Base-by-base conservation (phyloP, 2,797 vertebrate genomes). In the Pachyuromys duprasi region DNA sequence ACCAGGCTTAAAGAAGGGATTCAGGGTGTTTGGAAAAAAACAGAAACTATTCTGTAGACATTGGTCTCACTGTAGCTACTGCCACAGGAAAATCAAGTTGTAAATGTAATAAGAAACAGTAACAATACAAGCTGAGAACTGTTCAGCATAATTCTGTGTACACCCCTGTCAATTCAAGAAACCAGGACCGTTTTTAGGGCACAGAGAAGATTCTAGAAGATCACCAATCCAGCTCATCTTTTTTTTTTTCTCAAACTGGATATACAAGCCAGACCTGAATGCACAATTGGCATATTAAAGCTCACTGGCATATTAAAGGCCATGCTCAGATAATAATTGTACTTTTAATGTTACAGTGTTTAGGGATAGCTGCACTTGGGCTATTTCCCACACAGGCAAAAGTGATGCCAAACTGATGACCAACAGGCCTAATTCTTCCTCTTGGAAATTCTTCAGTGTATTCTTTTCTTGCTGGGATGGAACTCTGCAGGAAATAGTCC, bases 11-110 rank as follows among this genome's bases (percentile, higher is more conserved):
- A 79, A 65, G 12, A 76, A 84, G 63, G 36, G 84, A 76, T 93
- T 72, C 13, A 39, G 12, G 39, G 2, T 26, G 78, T 5, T 13
- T 33, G 18, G 22, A 63, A 95, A 74, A 74, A 89, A n/a, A 79
- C 87, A 36, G 36, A 96, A 81, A 72, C 67, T 33, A 5, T 53
- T 63, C 39, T 89, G 79, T 86, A n/a, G 22, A 74, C 24, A 36
- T 45, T 88, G 11, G 2, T 93, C 33, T 24, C 22, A 53, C 74
- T 72, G 11, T 88, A n/a, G 72, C 60, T 69, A 83, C 24, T 24
- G 24, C 24, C 33, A 53, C 31, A 93, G n/a, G 31, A 90, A 95
- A 92, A 93, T 60, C 60, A 93, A 55, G 5, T 49, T 86, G 14
- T 89, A 81, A 65, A 55, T 55, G 60, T 13, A 70, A 86, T 17